Percentiles rank a stretch among this genome's conserved stretches.
These are phyloP conservation scores for Mythimna pallens DNA, from an alignment of 2,888 invertebrate species.

Conservation along the genomic window DNA sequence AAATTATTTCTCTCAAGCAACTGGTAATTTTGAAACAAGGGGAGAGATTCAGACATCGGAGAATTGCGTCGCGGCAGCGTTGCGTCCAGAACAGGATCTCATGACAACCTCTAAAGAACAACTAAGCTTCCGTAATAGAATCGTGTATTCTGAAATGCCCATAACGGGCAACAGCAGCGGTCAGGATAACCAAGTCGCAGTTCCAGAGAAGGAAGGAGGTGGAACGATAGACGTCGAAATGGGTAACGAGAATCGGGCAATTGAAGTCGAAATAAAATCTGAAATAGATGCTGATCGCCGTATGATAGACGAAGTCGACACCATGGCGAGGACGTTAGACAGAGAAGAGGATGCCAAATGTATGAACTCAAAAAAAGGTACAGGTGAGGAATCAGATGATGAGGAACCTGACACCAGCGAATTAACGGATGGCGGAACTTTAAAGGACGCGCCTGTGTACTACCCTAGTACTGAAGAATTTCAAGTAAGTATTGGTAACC, in stretches of 20 bases:
- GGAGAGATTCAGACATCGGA: no score
- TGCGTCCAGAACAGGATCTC: no score
- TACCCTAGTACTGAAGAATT: conserved; percentile 96
- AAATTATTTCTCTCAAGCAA: no score
- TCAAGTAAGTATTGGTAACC: conserved; percentile 70
- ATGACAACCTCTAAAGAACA: no score
- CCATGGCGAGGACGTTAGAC: conserved; percentile 17
- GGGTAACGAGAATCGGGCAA: no score
- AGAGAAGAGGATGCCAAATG: conserved; percentile 36
- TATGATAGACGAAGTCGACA: conserved; percentile 25
- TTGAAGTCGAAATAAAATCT: not conserved
- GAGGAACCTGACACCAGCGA: conserved; percentile 16
- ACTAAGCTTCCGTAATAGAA: no score
- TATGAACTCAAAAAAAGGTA: not conserved
- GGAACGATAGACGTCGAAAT: not conserved
- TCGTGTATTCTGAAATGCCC: no score
- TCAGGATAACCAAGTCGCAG: no score
- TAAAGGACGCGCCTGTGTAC: conserved; percentile 95
- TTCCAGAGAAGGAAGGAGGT: no score
- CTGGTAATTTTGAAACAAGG: no score
- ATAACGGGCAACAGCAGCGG: not conserved
- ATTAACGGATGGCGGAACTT: conserved; percentile 38
- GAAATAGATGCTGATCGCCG: conserved; percentile 4
- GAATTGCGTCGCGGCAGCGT: no score
- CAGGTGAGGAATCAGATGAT: not conserved